A percentile compares a stretch with the other conserved stretches of the same genome.
Evolutionary conservation across 2,797 vertebrate genomes (phyloP).

Genomic region (Coranthus polyacanthus): DNA sequence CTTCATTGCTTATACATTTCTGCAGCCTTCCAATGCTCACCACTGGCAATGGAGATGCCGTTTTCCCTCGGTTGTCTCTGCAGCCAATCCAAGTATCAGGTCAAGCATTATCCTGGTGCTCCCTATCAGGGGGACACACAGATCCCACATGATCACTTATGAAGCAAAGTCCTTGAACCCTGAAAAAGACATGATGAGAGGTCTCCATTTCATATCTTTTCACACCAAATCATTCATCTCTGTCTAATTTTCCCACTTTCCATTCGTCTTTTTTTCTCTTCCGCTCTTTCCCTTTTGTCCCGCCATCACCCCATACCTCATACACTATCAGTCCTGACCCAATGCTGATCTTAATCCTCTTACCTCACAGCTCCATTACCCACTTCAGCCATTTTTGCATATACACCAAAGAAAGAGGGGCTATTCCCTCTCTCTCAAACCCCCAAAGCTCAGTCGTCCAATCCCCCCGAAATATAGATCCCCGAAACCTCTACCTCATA

Average conservation of each 20-base stretch:
- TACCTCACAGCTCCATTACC: conserved; percentile 83
- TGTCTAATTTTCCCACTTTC: conserved; percentile 28
- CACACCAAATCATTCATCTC: conserved; percentile 39
- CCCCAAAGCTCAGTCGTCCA: conserved; percentile 60
- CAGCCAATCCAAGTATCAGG: conserved; percentile 51
- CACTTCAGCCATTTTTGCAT: conserved; percentile 80
- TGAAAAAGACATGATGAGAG: conserved; percentile 43
- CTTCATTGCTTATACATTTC: too few relatives aligned
- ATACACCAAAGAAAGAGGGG: conserved; percentile 73
- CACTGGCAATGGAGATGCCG: background rate
- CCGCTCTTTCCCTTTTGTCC: conserved; percentile 56
- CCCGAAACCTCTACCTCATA: conserved; percentile 49
- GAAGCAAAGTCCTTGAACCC: conserved; percentile 34
- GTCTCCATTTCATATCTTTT: conserved; percentile 51
- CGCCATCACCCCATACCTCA: conserved; percentile 64
- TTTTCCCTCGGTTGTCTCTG: conserved; percentile 18
- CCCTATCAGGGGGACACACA: conserved; percentile 44
- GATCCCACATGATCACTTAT: conserved; percentile 54
- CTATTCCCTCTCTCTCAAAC: conserved; percentile 48
- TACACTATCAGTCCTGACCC: conserved; percentile 77
- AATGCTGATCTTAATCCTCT: conserved; percentile 86
- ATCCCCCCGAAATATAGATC: conserved; percentile 52
- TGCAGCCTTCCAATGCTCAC: too few relatives aligned
- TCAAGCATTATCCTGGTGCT: conserved; percentile 51
- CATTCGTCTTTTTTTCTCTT: conserved; percentile 43